A percentile compares a stretch with the other conserved stretches of the same genome.
Evolutionary conservation across 2,113 vertebrate species (phyloP).

Genomic region (Grammomys surdaster): DNA sequence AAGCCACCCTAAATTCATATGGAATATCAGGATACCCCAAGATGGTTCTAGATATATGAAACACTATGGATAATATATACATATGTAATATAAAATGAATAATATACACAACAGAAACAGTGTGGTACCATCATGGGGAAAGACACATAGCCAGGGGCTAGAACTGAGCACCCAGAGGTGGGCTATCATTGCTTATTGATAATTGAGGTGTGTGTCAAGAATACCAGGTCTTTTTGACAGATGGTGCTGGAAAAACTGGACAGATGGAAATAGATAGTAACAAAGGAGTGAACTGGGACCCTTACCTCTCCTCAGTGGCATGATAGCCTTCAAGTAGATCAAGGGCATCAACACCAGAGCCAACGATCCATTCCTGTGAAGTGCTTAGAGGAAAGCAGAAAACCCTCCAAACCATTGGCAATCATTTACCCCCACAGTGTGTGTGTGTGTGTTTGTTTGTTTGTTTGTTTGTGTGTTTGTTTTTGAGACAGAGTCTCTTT

Average conservation of each 20-base stretch:
- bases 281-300: no score
- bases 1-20: neutral
- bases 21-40: neutral
- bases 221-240: neutral
- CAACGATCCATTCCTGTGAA: neutral
- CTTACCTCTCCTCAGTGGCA: no score
- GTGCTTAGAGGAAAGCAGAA: neutral
- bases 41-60: neutral
- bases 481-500: neutral
- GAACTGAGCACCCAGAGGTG: neutral
- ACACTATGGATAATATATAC: no score
- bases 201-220: neutral
- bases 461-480: neutral
- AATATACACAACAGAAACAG: neutral
- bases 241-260: neutral
- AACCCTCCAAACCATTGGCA: no score
- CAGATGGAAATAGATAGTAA: no score
- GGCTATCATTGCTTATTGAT: accelerated
- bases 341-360: neutral
- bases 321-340: neutral
- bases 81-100: neutral
- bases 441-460: neutral
- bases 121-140: no score
- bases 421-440: neutral
- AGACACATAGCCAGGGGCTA: accelerated